phyloP scores from a whole-genome alignment of 2,797 vertebrate species.

The Gymnoscopelus braueri region DNA sequence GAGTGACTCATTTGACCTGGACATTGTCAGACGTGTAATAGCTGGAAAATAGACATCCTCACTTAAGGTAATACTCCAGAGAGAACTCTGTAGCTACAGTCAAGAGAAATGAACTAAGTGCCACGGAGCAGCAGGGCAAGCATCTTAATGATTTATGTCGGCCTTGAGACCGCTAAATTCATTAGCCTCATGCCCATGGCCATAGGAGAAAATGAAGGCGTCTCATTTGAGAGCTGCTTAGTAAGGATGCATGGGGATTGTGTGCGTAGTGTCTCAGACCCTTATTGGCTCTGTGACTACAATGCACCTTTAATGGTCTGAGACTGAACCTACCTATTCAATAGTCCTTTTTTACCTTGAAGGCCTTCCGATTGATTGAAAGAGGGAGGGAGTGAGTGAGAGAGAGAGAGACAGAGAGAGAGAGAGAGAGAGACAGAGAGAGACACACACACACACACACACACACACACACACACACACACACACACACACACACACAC shows the following conservation, averaged over 20 bases:
- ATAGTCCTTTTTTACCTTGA: no score
- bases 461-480: no score
- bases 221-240: conserved; percentile 32
- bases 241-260: not conserved
- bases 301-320: not conserved
- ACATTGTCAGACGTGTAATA: conserved; percentile 46
- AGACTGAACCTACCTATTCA: not conserved
- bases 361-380: no score
- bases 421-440: not conserved
- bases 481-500: no score
- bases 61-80: conserved; percentile 9
- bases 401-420: not conserved
- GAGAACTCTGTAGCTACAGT: conserved; percentile 33
- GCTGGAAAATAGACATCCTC: conserved; percentile 38
- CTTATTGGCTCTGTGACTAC: not conserved
- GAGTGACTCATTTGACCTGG: conserved; percentile 54
- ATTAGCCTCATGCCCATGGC: conserved; percentile 45
- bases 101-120: conserved; percentile 42
- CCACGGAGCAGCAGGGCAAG: conserved; percentile 34
- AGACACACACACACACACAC: not conserved
- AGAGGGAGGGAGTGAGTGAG: no score
- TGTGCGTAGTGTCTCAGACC: not conserved
- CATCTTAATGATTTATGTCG: conserved; percentile 40
- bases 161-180: conserved; percentile 34
- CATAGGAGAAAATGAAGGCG: conserved; percentile 30